phyloP scores from a whole-genome alignment of 2,113 vertebrate genomes.

The Pomatostomus ruficeps region DNA sequence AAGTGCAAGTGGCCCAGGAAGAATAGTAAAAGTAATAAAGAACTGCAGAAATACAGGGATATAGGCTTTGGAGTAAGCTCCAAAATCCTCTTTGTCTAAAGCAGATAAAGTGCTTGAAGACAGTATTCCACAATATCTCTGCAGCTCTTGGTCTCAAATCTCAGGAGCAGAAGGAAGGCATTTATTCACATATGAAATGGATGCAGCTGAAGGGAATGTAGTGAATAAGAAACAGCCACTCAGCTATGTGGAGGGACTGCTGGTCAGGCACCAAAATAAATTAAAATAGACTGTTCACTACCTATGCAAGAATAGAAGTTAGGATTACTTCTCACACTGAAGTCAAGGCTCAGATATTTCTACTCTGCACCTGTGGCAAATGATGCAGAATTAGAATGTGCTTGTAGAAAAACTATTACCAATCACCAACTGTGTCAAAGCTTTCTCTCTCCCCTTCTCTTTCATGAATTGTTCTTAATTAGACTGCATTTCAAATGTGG shows the following conservation, averaged over 20 bases:
- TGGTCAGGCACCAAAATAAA: neutral
- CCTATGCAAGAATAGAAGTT: neutral
- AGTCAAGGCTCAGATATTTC: neutral
- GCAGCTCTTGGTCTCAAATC: neutral
- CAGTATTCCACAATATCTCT: neutral
- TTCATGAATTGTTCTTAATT: conserved; percentile 5
- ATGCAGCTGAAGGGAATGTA: neutral
- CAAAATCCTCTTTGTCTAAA: neutral
- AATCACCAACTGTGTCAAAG: neutral
- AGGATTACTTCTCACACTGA: neutral
- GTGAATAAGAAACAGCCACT: neutral
- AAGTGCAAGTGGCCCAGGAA: neutral
- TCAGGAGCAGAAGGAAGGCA: neutral
- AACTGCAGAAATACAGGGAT: neutral
- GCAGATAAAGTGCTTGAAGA: neutral
- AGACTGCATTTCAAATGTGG: neutral
- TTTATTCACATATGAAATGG: neutral
- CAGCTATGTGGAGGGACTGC: neutral
- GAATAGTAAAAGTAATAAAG: neutral
- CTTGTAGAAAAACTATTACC: neutral
- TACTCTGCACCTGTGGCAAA: neutral
- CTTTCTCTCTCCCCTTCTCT: neutral
- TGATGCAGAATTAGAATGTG: neutral
- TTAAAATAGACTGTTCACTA: neutral
- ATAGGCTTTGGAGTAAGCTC: neutral